Percentiles rank a stretch among this genome's conserved stretches.
Evolutionary conservation across 2,888 invertebrate genomes (phyloP).

Genomic region (Hylaea fasciaria): DNA sequence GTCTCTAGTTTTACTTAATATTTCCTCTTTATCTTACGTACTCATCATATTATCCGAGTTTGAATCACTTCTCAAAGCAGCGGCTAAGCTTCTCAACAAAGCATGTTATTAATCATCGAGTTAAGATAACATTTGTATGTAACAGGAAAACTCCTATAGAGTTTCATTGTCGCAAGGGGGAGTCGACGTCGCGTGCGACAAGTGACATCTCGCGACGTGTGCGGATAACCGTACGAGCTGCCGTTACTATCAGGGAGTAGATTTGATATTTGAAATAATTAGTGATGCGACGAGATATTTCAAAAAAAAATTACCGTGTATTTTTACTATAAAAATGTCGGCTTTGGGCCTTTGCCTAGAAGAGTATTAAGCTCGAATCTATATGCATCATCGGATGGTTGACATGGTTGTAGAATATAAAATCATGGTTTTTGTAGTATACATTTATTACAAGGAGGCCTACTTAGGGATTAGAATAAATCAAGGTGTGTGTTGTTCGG

Average conservation of each 20-base stretch:
- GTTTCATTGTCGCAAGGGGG: constrained; percentile 63
- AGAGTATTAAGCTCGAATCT: too few species aligned
- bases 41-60: neutral
- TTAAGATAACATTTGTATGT: constrained; percentile 55
- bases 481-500: too few species aligned
- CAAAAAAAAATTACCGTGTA: too few species aligned
- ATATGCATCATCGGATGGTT: too few species aligned
- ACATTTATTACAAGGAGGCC: too few species aligned
- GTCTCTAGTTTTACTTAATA: neutral
- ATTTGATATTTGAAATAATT: neutral
- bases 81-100: constrained; percentile 17
- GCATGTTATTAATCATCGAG: constrained; percentile 39
- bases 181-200: constrained; percentile 72
- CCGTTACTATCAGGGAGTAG: constrained; percentile 37
- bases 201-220: constrained; percentile 76
- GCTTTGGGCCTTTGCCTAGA: too few species aligned
- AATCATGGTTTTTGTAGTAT: too few species aligned
- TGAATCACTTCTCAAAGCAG: constrained; percentile 10
- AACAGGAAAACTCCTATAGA: constrained; percentile 63
- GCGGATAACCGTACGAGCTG: constrained; percentile 67
- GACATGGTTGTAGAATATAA: too few species aligned
- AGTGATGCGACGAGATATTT: too few species aligned
- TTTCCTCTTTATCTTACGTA: neutral
- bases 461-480: too few species aligned
- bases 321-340: too few species aligned